Conservation (phyloP, 2,888 invertebrate genomes). For the Tolmerus cingulatus region DNA sequence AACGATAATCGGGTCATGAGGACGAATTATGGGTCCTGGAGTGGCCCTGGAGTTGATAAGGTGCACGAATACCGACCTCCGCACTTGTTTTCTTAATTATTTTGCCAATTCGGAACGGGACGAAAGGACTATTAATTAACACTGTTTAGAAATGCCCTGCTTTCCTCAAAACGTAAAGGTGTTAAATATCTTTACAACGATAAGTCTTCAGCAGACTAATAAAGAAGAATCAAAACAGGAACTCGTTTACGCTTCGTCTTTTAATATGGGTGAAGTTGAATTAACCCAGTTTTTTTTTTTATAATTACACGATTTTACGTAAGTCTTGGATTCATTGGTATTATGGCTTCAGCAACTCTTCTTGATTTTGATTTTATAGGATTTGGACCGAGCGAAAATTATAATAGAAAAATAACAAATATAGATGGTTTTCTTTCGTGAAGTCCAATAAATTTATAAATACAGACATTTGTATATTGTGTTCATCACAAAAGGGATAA, state of each 20-base stretch:
- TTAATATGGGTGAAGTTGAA: neutral
- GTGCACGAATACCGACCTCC: neutral
- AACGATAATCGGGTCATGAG: constrained; percentile 38
- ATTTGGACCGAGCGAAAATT: too few species aligned
- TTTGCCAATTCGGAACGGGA: neutral
- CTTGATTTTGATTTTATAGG: too few species aligned
- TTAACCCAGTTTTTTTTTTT: neutral
- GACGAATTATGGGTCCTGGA: constrained; percentile 20
- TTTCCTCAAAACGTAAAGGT: neutral
- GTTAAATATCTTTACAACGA: neutral
- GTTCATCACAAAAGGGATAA: too few species aligned
- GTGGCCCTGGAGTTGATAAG: neutral
- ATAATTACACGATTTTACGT: too few species aligned
- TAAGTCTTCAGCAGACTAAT: neutral
- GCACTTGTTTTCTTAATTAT: constrained; percentile 1
- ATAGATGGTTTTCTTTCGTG: too few species aligned
- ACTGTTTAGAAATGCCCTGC: neutral
- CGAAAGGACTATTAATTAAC: constrained; percentile 33
- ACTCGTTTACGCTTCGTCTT: neutral
- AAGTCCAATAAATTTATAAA: too few species aligned
- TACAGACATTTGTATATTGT: too few species aligned
- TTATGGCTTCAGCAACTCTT: too few species aligned
- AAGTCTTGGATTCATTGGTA: too few species aligned
- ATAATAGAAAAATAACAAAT: too few species aligned
- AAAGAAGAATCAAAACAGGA: neutral